Conservation (phyloP, 2,888 invertebrate genomes). For the Monochamus alternatus region DNA sequence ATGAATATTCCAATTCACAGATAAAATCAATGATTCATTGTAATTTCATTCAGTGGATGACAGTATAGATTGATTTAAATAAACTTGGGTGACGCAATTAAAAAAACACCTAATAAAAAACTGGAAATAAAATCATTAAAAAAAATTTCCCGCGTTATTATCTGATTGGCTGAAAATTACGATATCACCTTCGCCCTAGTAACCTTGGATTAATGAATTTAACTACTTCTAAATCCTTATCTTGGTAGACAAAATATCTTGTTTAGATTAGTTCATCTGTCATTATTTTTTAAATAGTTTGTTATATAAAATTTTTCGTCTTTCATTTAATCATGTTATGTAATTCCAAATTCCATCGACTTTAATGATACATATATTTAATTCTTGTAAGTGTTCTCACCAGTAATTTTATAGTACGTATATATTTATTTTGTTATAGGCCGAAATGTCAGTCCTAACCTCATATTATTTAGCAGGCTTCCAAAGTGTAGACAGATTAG, state of each 20-base stretch:
- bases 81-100: too few species aligned
- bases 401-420: neutral
- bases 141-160: too few species aligned
- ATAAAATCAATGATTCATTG: too few species aligned
- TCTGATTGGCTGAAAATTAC: too few species aligned
- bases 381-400: constrained; percentile 8
- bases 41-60: too few species aligned
- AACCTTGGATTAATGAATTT: too few species aligned
- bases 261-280: constrained; percentile 6
- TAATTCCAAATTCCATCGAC: constrained; percentile 8
- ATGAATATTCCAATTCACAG: too few species aligned
- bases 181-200: too few species aligned
- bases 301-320: neutral
- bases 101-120: too few species aligned
- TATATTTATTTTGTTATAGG: constrained; percentile 4
- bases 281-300: neutral
- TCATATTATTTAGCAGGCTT: neutral
- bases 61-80: too few species aligned
- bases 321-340: constrained; percentile 18
- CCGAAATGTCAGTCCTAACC: constrained; percentile 19
- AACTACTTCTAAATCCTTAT: too few species aligned
- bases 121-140: too few species aligned
- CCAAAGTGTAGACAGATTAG: neutral
- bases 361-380: constrained; percentile 19
- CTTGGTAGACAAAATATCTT: neutral